Base-by-base conservation (phyloP, 2,113 vertebrate genomes). In the Illadopsis cleaveri region DNA sequence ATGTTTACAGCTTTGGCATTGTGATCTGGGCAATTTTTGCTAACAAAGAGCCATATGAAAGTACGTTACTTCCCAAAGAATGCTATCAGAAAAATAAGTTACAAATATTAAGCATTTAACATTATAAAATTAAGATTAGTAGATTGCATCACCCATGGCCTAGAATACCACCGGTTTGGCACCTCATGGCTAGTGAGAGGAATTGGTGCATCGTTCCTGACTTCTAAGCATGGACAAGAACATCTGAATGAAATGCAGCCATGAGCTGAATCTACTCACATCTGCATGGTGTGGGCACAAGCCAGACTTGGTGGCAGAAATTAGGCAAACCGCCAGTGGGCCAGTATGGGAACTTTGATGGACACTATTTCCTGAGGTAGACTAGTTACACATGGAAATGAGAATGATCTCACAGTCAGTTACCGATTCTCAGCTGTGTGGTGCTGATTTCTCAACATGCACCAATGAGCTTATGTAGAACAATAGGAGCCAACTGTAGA, bases 1-100 rank as follows among this genome's bases (percentile, higher is more conserved):
- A 99, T 2, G 98, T 99, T 73, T 99, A 99, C 97, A 99, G 99
- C 96, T 99, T 99, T 64, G 98, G 97, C 28, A 99, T 99, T 25
- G 99, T 99, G 9, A 97, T 99, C 18, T 99, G 99, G 99, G 98
- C 99, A 47, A 98, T 99, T 93, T 98, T 99, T 91, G 98, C 98
- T 18, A 94, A 97, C 57, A 96, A 98, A 73, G 99, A 99, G 94
- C 99, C 99, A 1, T 99, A 99, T 4, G 98, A 99, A 96, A 94
- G 99, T 99, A 96, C 98, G 99, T 96, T 40, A 9, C 44, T 65
- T 75, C 58, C 22, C 37, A 28, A 71, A 89, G 8, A 8, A 33
- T 7, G 17, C 11, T 27, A 38, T 56, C 45, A 42, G 61, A 90
- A 88, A 75, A 53, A 30, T 31, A 66, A 54, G 35, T 45, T 86